Base-by-base conservation (phyloP, 2,113 vertebrate species). In the Boulengeromyrus knoepffleri region DNA sequence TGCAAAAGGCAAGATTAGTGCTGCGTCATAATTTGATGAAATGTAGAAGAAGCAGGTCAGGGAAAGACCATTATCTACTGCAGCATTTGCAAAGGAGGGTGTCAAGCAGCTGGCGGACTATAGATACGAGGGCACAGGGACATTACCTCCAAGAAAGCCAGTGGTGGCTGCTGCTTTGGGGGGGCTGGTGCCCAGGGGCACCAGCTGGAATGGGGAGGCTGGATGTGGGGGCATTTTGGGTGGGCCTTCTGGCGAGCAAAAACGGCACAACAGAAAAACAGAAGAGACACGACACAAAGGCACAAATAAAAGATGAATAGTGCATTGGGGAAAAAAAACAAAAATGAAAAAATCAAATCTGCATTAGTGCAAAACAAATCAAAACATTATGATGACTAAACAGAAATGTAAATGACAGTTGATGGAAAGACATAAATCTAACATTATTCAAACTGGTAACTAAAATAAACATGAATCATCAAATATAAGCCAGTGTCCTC, bases 201-300 rank as follows among this genome's bases (percentile, higher is more conserved):
- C 83, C 58, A 87, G 90, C 90, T 90, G 92, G 5, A 52, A 49
- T 42, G 77, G 50, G 42, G 86, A 27, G 50, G 87, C 36, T 89
- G 88, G 74, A 80, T n/a, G 24, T 66, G 80, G 90, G 91, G 89
- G 91, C 80, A 85, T 50, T 77, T 90, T 39, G 92, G 90, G 90
- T 90, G 91, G 90, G 91, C 85, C 36, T 50, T 92, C 89, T 88
- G 90, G 89, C 85, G 52, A 88, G 92, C 89, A 87, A 92, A 93
- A 92, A 47, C 56, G 88, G 88, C 91, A 88, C 91, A 13, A 4
- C 45, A 74, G 31, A 74, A 90, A 13, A 70, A 83, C 85, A 88
- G 17, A 92, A 92, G 17, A 52, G 88, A 89, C 88, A 92, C 83
- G 24, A 90, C 52, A 91, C 91, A 92, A 49, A 87, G 47, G 50